phyloP scores from a whole-genome alignment of 2,113 vertebrate genomes.

The Scortum barcoo region DNA sequence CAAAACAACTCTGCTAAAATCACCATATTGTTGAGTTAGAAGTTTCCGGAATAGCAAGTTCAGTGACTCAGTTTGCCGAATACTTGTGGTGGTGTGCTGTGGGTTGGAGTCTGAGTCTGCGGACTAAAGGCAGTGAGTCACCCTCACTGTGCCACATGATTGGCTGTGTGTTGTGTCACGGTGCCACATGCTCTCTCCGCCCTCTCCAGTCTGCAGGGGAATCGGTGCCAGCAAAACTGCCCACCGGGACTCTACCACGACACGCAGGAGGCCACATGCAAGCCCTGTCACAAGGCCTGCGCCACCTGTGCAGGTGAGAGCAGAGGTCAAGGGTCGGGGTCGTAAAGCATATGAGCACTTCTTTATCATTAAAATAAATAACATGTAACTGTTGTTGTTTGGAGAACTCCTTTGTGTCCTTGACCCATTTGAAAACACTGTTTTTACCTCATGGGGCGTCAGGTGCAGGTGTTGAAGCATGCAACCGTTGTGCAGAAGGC shows the following conservation, averaged over 20 bases:
- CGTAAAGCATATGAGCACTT: not conserved
- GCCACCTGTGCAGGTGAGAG: constrained; percentile 92
- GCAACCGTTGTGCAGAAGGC: constrained; percentile 89
- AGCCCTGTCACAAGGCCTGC: constrained; percentile 90
- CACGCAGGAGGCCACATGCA: constrained; percentile 85
- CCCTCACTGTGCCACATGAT: constrained; percentile 54
- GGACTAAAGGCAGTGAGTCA: constrained; percentile 67
- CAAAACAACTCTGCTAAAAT: constrained; percentile 35
- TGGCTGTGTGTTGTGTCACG: constrained; percentile 57
- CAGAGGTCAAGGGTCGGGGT: not conserved
- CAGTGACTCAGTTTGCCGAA: constrained; percentile 54
- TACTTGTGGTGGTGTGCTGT: constrained; percentile 59
- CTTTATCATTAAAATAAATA: not conserved
- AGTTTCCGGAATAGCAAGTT: constrained; percentile 33
- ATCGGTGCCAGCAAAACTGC: constrained; percentile 89
- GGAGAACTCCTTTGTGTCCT: not conserved
- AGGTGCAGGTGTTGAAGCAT: constrained; percentile 91
- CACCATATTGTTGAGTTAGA: constrained; percentile 42
- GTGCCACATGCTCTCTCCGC: constrained; percentile 64
- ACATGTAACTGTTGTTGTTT: not conserved
- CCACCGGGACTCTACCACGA: constrained; percentile 88
- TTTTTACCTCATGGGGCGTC: constrained; percentile 31
- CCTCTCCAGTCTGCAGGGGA: constrained; percentile 88
- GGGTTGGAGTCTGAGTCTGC: constrained; percentile 56
- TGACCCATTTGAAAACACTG: not conserved